Evolutionary conservation across 2,888 invertebrate genomes (phyloP), one percentile per base, ranked within the genome.

Genomic region (Harpalus rubripes): DNA sequence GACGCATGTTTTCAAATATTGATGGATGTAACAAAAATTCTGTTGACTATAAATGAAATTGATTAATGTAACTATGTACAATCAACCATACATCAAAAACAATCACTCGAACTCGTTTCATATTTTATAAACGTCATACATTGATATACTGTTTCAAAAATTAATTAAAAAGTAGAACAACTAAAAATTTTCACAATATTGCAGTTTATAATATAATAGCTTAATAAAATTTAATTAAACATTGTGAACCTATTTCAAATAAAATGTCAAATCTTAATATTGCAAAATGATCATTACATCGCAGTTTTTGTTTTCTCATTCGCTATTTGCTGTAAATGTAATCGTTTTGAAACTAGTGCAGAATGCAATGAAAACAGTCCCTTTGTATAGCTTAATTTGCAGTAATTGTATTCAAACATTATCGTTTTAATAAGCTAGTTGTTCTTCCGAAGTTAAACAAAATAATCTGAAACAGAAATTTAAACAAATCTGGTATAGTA

Each of bases 381-480:
- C n/a, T 15, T 68, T 44, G 10, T 74, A 44, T 18, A 74, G 44
- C 44, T 58, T 78, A 61, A 61, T 61, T 80, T 41, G n/a, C 80
- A 61, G 32, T 59, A 80, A 80, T 61, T 61, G 80, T 61, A 80
- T 80, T 61, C 80, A 80, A 80, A 80, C 80, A 80, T 61, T 80
- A 80, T 80, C 80, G 61, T 80, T 80, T 61, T 80, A 80, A 59
- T 61, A 80, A 80, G 61, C 80, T 7, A 80, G 78, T 61, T 59
- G 61, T 41, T n/a, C 80, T 79, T 32, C 41, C 41, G 39, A 79
- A 80, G 80, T 80, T 80, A 80, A 80, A 80, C 80, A 80, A 80
- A 80, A 80, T 80, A 80, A 80, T 80, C 61, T 58, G 41, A 32
- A 41, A 61, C 58, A 61, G 80, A 80, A 78, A 80, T 80, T 80